Evolutionary conservation across 2,797 vertebrate species (phyloP), one percentile per base, ranked within the genome.

Genomic region (Chromis chromis): DNA sequence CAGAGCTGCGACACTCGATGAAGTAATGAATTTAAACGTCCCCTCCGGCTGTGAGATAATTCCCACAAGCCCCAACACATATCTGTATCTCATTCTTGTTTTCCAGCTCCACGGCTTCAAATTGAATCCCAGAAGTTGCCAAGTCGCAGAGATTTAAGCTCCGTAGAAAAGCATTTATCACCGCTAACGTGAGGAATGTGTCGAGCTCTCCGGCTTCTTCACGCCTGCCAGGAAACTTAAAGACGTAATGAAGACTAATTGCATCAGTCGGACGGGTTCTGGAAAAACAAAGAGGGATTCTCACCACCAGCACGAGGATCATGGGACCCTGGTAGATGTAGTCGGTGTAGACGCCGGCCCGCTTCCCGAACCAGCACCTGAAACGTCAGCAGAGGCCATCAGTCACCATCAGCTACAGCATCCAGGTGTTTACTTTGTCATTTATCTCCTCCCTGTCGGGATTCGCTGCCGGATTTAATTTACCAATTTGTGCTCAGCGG

Each of bases 241-340:
- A 70, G 57, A 44, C 44, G 39, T 57, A 73, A 74, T 57, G 54
- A 74, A 72, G 83, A 80, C 48, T 60, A 59, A 78, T 48, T 70
- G 48, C 16, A 27, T 13, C 53, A 58, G 72, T 42, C 11, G 42
- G 42, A 33, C 40, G 57, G 52, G 3, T 60, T 56, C n/a, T 31
- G n/a, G 25, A 8, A 11, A 24, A 11, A 24, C 1, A 46, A 42
- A 55, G 21, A 7, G 7, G 7, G 14, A 44, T 44, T 73, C 92
- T 96, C 89, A 98, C 97, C 97, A 98, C 94, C 12, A 98, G 88
- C 79, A 98, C 97, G 13, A 98, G 93, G 53, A 98, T 98, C 95
- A 98, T 97, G 66, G 97, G 97, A 1, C 97, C 97, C 81, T 98
- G 97, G 90, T 98, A 98, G 92, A 98, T 98, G 87, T 98, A 98